A percentile compares a stretch with the other conserved stretches of the same genome.
Conservation (phyloP, 2,888 invertebrate genomes). For the Endomychus coccineus region DNA sequence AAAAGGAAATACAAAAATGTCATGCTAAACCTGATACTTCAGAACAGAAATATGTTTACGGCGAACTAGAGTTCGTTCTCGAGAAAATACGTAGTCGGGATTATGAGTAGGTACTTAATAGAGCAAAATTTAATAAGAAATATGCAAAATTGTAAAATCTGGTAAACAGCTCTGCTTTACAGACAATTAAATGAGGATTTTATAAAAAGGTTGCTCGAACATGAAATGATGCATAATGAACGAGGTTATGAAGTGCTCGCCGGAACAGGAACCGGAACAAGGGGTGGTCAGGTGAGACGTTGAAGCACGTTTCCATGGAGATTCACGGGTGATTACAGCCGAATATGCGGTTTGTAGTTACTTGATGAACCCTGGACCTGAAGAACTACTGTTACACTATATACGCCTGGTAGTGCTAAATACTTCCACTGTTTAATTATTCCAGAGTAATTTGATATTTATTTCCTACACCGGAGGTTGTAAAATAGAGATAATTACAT, state of each 20-base stretch:
- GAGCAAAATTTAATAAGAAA: constrained; percentile 13
- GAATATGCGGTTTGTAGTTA: constrained; percentile 28
- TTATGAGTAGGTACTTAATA: constrained; percentile 8
- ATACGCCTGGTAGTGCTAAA: no score
- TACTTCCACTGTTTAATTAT: no score
- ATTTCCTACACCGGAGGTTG: no score
- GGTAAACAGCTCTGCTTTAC: constrained; percentile 15
- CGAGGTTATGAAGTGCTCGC: constrained; percentile 25
- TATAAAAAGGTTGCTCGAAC: constrained; percentile 21
- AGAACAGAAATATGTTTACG: no score
- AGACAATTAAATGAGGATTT: constrained; percentile 22
- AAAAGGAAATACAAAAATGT: no score
- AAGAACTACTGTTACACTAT: no score
- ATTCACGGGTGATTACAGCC: constrained; percentile 29
- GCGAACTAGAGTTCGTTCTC: no score
- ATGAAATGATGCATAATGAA: constrained; percentile 27
- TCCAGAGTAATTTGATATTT: no score
- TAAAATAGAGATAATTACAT: no score
- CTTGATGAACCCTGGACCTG: constrained; percentile 20
- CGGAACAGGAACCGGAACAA: constrained; percentile 25
- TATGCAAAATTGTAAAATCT: constrained; percentile 20
- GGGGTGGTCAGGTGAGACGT: constrained; percentile 34
- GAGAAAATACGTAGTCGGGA: constrained; percentile 10
- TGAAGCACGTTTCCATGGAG: constrained; percentile 30
- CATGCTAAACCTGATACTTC: no score